Conservation (phyloP, 2,888 invertebrate genomes). For the Ectropis crepuscularia region DNA sequence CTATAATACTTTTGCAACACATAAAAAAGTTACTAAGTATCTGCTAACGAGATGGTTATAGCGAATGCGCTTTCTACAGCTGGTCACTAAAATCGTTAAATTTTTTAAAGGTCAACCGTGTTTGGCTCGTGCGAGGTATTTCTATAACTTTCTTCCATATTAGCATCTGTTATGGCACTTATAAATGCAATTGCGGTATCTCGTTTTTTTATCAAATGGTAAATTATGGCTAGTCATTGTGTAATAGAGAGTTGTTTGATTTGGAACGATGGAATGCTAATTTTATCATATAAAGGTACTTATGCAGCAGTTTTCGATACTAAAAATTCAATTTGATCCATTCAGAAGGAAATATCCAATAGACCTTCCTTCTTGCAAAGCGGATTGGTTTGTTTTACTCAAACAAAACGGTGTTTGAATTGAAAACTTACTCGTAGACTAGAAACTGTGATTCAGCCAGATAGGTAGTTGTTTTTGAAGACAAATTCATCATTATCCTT, state of each 20-base stretch:
- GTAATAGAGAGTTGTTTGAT: slow-evolving; percentile 2
- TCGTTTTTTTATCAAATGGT: slow-evolving; percentile 5
- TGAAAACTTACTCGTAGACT: no score
- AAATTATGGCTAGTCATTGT: slow-evolving; percentile 12
- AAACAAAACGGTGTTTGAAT: no score
- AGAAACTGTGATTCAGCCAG: no score
- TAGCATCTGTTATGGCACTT: slow-evolving; percentile 21
- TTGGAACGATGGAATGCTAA: neutral
- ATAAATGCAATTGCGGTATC: slow-evolving; percentile 11
- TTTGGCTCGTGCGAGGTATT: slow-evolving; percentile 12
- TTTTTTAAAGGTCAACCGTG: slow-evolving; percentile 21
- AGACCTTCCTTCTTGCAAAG: no score
- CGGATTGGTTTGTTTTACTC: no score
- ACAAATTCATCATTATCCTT: no score
- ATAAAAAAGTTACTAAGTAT: neutral
- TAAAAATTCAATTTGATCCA: no score
- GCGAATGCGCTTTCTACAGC: slow-evolving; percentile 4
- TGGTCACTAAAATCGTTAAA: slow-evolving; percentile 7
- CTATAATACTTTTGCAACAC: no score
- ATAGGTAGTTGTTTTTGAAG: no score
- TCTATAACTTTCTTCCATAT: slow-evolving; percentile 27
- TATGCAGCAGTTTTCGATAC: no score
- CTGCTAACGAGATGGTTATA: neutral
- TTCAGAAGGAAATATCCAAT: no score
- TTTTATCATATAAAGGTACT: no score